Base-by-base conservation (phyloP, 2,888 invertebrate genomes). In the Cistogaster globosa region DNA sequence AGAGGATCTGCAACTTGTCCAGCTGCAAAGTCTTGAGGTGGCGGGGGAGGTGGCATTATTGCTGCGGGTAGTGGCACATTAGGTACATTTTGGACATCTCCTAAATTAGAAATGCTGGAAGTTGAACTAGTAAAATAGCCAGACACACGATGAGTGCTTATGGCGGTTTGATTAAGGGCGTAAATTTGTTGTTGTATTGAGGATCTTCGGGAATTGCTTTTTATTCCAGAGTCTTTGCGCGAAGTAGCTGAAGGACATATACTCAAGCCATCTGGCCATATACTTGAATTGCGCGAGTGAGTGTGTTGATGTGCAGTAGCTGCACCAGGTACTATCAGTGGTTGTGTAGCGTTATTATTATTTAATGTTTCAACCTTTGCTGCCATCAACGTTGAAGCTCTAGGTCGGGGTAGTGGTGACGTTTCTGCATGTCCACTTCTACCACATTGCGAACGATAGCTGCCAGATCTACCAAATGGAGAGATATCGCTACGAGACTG, bases 91-190 rank as follows among this genome's bases (percentile, higher is more conserved):
- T 87, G 69, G 7, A 87, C 85, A 45, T 92, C 92, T 8, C 89
- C 90, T 45, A 92, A 80, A 75, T 92, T 92, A 45, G 92, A 91
- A 69, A 94, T 92, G 63, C 95, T 95, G 8, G 97, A 97, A 88
- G 96, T 96, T 90, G 96, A 97, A 79, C 97, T 97, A 4, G 97
- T 97, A 91, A 97, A 97, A 92, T 97, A 97, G 22, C 97, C 97
- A 45, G 97, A 97, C 2, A 97, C 97, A 48, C 97, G 94, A 87
- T 97, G 96, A 84, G 95, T 95, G 89, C 96, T 93, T 87, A 96
- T 94, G 88, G 97, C 96, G 60, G 95, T 95, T 89, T 96, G 96
- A 38, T 94, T 95, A 72, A 95, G 91, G 84, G 94, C 90, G 90
- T 92, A 91, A 88, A 97, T 97, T 95, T 97, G 97, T 88, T 96